Evolutionary conservation across 2,797 vertebrate species (phyloP).

Genomic region (Poecilia picta): DNA sequence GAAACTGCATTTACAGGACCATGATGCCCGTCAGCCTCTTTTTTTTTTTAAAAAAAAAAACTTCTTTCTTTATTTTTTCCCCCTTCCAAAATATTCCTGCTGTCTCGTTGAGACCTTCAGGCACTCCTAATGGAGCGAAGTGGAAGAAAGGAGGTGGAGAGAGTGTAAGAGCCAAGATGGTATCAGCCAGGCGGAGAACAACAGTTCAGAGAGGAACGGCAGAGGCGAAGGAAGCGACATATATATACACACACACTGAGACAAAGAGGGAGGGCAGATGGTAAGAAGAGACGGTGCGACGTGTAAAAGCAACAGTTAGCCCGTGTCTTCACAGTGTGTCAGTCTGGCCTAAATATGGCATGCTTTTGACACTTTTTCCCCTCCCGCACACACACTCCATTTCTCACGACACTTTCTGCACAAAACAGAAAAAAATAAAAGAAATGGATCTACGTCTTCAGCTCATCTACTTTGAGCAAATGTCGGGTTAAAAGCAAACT

Average conservation of each 20-base stretch:
- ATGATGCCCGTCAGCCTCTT: conserved; percentile 32
- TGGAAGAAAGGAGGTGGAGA: conserved; percentile 40
- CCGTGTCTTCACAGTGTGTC: conserved; percentile 50
- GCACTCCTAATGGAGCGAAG: conserved; percentile 44
- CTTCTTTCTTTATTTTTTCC: background rate
- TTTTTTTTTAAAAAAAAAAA: no score
- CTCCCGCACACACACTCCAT: conserved; percentile 22
- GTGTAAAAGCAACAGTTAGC: conserved; percentile 71
- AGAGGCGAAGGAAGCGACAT: conserved; percentile 12
- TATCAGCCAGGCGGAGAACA: conserved; percentile 34
- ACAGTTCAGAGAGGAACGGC: conserved; percentile 23
- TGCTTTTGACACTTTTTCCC: conserved; percentile 55
- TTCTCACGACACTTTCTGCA: conserved; percentile 20
- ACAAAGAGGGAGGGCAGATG: conserved; percentile 65
- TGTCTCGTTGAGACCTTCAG: conserved; percentile 56
- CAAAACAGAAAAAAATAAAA: background rate
- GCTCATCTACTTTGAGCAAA: conserved; percentile 15
- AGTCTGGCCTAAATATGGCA: conserved; percentile 67
- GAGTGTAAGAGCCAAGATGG: conserved; percentile 35
- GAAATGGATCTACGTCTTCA: conserved; percentile 3
- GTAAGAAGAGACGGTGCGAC: conserved; percentile 41
- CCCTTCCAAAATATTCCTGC: conserved; percentile 15
- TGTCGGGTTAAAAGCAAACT: conserved; percentile 27
- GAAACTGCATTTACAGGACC: conserved; percentile 36
- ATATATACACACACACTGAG: conserved; percentile 37